Evolutionary conservation across 2,888 invertebrate species (phyloP), one percentile per base, ranked within the genome.

Genomic region (Galeopsomyia nigrocyanea): DNA sequence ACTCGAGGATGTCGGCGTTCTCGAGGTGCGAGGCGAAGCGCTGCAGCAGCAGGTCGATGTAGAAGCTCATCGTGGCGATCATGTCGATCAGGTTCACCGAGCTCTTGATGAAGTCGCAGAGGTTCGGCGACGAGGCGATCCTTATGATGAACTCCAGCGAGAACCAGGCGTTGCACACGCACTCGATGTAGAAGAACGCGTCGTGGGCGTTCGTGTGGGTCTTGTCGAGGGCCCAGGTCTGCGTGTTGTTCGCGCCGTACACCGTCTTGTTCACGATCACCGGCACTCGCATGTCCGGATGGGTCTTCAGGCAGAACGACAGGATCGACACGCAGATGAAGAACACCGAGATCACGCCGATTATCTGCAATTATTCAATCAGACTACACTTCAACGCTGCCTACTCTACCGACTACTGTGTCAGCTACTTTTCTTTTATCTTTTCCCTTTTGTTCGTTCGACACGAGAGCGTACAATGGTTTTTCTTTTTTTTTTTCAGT

Each of bases 81-180:
- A 98, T 97, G 88, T 99, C 99, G 88, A 99, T 99, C 87, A 99
- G 94, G 89, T 99, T 99, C 83, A 98, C 97, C 76, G 98, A 98
- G 85, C 93, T 96, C 87, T 94, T 95, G 87, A 98, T 91, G 89
- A 99, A 99, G 84, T 94, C 94, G 87, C 95, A 94, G 87, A 97
- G 97, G 86, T 94, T 95, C 47, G 97, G 97, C 79, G 95, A 94
- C 66, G 97, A 95, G 82, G 97, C 93, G 89, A 98, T 96, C 77
- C 98, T 91, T 75, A 94, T 88, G 82, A 98, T 90, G 86, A 99
- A 97, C 87, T 99, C 98, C 83, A 99, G 91, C 49, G 98, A 98
- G 89, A 99, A 99, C 99, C 99, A 99, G 76, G 98, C 96, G 88
- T 98, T 98, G 89, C 98, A 98, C 79, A 98, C 93, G 89, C 97